A percentile compares a stretch with the other conserved stretches of the same genome.
Evolutionary conservation across 2,888 invertebrate genomes (phyloP).

Genomic region (Thymelicus sylvestris): DNA sequence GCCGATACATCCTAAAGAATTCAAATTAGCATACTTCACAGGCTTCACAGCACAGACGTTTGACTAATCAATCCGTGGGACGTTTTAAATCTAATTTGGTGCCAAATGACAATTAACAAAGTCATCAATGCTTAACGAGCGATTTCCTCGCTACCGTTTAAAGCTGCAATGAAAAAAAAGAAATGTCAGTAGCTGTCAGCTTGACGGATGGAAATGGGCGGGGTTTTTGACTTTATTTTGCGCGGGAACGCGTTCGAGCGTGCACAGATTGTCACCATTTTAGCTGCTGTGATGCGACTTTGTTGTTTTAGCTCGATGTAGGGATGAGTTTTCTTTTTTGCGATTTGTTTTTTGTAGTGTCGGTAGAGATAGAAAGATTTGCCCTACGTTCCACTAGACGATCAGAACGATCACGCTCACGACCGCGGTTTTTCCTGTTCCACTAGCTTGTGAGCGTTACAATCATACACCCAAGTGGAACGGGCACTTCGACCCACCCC

Average conservation of each 20-base stretch:
- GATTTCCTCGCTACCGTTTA: conserved; percentile 38
- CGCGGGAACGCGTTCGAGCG: conserved; percentile 54
- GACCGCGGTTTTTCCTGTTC: no score
- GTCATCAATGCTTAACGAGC: conserved; percentile 72
- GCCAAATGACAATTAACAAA: conserved; percentile 76
- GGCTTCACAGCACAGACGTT: conserved; percentile 38
- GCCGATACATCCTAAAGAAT: conserved; percentile 45
- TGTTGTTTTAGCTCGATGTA: conserved; percentile 29
- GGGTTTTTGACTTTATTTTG: conserved; percentile 62
- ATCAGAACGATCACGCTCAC: no score
- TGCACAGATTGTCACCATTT: conserved; percentile 38
- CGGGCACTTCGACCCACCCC: no score
- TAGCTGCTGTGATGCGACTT: conserved; percentile 24
- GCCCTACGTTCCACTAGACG: no score
- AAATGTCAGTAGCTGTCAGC: conserved; percentile 55
- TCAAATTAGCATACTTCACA: conserved; percentile 54
- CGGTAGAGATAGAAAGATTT: no score
- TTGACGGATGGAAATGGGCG: conserved; percentile 67
- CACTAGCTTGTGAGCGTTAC: no score
- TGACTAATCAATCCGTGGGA: conserved; percentile 57
- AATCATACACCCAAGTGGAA: no score
- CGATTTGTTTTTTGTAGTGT: background rate
- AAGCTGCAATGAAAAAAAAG: conserved; percentile 18
- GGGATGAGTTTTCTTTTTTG: conserved; percentile 9
- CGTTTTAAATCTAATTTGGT: conserved; percentile 67